Percentiles rank a stretch among this genome's conserved stretches.
These are phyloP conservation scores for Corynorhinus townsendii DNA, from an alignment of 2,113 vertebrate genomes.

Conservation along the genomic window DNA sequence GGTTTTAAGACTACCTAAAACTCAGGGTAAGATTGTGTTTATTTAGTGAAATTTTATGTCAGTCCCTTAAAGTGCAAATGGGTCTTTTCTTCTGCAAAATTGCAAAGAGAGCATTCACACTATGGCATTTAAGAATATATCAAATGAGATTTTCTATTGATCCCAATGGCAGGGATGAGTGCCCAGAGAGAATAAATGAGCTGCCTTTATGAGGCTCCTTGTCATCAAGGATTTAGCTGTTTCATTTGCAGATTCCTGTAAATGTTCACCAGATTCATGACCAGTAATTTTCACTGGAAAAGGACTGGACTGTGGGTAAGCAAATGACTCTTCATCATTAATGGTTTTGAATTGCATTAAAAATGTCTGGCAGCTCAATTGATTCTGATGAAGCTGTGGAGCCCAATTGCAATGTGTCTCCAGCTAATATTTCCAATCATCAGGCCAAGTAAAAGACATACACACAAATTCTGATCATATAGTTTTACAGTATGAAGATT, in stretches of 20 bases:
- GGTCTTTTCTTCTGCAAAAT: constrained; percentile 73
- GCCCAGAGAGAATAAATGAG: constrained; percentile 82
- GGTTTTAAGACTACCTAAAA: constrained; percentile 26
- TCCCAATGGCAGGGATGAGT: constrained; percentile 80
- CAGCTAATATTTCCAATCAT: constrained; percentile 13
- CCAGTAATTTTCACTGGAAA: constrained; percentile 83
- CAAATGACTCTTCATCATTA: constrained; percentile 82
- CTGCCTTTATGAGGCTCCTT: constrained; percentile 85
- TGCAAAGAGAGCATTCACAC: constrained; percentile 78
- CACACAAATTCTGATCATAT: background rate
- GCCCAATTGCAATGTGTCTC: background rate
- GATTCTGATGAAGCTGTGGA: constrained; percentile 73
- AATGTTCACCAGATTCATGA: constrained; percentile 90
- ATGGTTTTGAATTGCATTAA: constrained; percentile 80
- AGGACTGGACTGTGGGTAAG: constrained; percentile 77
- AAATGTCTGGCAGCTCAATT: constrained; percentile 82
- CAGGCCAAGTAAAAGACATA: background rate
- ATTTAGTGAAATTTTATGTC: constrained; percentile 63
- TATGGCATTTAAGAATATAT: constrained; percentile 82
- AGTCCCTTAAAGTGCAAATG: constrained; percentile 64
- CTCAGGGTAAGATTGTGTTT: constrained; percentile 31
- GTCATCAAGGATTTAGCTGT: constrained; percentile 88
- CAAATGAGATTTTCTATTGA: constrained; percentile 85
- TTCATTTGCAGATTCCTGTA: constrained; percentile 90
- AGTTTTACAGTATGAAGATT: background rate